phyloP scores from a whole-genome alignment of 2,888 invertebrate species.

The Sthenelais limicola region DNA sequence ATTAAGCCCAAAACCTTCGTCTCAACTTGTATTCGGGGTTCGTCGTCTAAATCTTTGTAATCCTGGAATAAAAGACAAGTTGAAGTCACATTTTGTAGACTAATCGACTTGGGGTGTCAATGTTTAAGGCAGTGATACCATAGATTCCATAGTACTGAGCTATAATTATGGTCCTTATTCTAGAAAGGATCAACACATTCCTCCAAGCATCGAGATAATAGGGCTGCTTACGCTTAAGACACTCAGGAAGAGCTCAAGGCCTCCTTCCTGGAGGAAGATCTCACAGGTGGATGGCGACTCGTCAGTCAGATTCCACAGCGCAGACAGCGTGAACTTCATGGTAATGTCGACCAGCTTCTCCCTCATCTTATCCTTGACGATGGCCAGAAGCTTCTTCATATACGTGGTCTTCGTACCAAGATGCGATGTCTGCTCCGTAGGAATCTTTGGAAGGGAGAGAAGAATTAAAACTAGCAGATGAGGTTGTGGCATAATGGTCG shows the following conservation, averaged over 20 bases:
- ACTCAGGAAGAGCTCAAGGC: constrained; percentile 79
- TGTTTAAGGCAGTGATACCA: too few species aligned
- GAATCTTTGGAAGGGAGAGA: constrained; percentile 75
- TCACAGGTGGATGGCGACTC: constrained; percentile 82
- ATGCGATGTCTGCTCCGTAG: constrained; percentile 80
- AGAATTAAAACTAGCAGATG: too few species aligned
- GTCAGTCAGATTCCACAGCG: constrained; percentile 86
- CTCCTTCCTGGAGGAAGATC: constrained; percentile 80
- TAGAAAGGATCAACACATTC: too few species aligned
- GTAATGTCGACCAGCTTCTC: constrained; percentile 77
- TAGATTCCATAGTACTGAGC: too few species aligned
- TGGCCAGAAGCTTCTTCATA: constrained; percentile 79
- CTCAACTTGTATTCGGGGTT: constrained; percentile 75
- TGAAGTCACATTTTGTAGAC: not conserved
- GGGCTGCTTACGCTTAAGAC: constrained; percentile 76
- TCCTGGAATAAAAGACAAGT: constrained; percentile 57
- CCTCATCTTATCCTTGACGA: constrained; percentile 77
- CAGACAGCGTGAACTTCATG: constrained; percentile 83
- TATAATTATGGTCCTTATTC: too few species aligned
- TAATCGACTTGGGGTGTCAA: too few species aligned
- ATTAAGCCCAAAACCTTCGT: constrained; percentile 83
- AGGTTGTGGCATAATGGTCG: too few species aligned
- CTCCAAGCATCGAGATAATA: too few species aligned
- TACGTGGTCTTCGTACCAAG: constrained; percentile 79
- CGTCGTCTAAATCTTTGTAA: constrained; percentile 75